A percentile compares a stretch with the other conserved stretches of the same genome.
phyloP scores from a whole-genome alignment of 2,113 vertebrate genomes.

The Lipophrys pholis region DNA sequence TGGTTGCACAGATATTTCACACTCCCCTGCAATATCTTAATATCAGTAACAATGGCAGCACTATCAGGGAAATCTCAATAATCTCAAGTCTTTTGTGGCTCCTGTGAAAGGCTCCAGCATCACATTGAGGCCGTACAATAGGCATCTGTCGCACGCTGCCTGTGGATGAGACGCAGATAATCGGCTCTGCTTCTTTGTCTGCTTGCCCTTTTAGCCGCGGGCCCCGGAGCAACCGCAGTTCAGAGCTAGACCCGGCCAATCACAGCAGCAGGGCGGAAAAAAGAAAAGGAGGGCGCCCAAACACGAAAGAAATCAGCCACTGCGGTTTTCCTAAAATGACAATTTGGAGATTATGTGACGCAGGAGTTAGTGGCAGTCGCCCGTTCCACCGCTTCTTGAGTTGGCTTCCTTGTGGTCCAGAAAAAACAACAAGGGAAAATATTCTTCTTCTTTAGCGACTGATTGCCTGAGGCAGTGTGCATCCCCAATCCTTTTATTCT shows the following conservation, averaged over 20 bases:
- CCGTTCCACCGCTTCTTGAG: slow-evolving; percentile 24
- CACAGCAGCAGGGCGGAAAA: slow-evolving; percentile 39
- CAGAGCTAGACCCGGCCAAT: slow-evolving; percentile 44
- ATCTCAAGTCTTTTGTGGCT: slow-evolving; percentile 71
- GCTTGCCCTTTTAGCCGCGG: slow-evolving; percentile 70
- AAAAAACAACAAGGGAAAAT: slow-evolving; percentile 33
- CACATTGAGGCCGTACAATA: slow-evolving; percentile 63
- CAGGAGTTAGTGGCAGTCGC: slow-evolving; percentile 27
- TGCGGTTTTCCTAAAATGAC: slow-evolving; percentile 47
- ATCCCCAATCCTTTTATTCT: slow-evolving; percentile 68
- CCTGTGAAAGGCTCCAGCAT: slow-evolving; percentile 62
- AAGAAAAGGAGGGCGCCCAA: slow-evolving; percentile 17
- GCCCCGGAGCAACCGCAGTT: slow-evolving; percentile 48
- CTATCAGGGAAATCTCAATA: slow-evolving; percentile 70
- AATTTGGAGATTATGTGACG: slow-evolving; percentile 62
- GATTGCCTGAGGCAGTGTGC: slow-evolving; percentile 53
- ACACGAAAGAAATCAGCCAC: slow-evolving; percentile 50
- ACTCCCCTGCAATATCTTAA: slow-evolving; percentile 56
- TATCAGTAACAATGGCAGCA: slow-evolving; percentile 58
- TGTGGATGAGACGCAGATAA: slow-evolving; percentile 69
- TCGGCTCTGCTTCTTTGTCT: slow-evolving; percentile 71
- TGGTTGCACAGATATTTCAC: slow-evolving; percentile 61
- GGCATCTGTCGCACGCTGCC: slow-evolving; percentile 48
- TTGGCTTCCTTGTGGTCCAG: slow-evolving; percentile 45
- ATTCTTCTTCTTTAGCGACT: slow-evolving; percentile 46